phyloP scores from a whole-genome alignment of 2,113 vertebrate species.

The Pavo muticus region DNA sequence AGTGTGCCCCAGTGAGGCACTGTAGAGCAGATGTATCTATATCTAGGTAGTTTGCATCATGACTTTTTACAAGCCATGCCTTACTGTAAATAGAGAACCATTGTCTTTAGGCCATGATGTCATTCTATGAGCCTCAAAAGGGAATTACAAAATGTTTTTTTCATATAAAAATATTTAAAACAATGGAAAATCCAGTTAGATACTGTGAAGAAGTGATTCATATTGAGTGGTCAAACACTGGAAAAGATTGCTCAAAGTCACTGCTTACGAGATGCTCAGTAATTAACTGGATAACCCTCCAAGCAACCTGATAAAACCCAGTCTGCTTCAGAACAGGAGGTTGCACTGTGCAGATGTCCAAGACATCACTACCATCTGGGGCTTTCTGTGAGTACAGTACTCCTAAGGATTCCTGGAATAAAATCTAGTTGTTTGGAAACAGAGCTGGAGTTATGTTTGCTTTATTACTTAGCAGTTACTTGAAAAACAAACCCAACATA shows the following conservation, averaged over 20 bases:
- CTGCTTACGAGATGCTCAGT: background rate
- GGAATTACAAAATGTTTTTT: background rate
- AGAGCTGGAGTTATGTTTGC: background rate
- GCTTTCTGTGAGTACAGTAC: background rate
- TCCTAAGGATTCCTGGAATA: background rate
- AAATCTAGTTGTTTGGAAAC: background rate
- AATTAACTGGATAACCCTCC: background rate
- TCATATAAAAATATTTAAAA: background rate
- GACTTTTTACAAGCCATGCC: background rate
- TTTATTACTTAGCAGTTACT: background rate
- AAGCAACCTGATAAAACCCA: background rate
- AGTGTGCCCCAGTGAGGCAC: fast-evolving
- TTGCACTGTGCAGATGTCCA: background rate
- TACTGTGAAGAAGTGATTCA: background rate
- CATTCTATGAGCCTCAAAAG: background rate
- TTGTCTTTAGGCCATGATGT: background rate
- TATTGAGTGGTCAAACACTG: background rate
- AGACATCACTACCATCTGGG: background rate
- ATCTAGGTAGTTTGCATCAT: background rate
- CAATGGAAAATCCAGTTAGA: background rate
- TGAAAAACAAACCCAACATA: background rate
- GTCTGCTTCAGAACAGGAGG: background rate
- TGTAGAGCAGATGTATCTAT: background rate
- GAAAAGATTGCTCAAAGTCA: background rate
- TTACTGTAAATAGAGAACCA: fast-evolving